phyloP scores from a whole-genome alignment of 1,140 invertebrate genomes.

The Gonioctena quinquepunctata region DNA sequence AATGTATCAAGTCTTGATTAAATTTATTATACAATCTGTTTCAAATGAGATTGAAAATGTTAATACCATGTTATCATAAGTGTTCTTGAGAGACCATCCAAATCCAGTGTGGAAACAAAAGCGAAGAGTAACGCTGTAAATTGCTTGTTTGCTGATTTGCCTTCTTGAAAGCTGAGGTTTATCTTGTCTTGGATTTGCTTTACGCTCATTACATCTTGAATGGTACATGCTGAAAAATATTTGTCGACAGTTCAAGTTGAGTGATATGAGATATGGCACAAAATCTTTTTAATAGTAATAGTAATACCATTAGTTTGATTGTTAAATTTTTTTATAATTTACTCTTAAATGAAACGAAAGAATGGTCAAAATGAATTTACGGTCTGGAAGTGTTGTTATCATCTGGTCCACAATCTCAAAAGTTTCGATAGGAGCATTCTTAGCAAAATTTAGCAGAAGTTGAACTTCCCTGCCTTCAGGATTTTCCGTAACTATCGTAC shows the following conservation, averaged over 20 bases:
- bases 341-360: too few species aligned
- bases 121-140: constrained; percentile 59
- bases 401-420: constrained; percentile 44
- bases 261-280: constrained; percentile 10
- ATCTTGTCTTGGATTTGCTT: constrained; percentile 57
- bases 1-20: too few species aligned
- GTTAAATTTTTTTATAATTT: too few species aligned
- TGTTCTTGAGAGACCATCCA: constrained; percentile 54
- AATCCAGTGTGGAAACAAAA: constrained; percentile 57
- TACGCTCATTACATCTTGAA: constrained; percentile 58
- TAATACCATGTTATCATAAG: constrained; percentile 46
- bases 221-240: constrained; percentile 30
- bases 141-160: constrained; percentile 42
- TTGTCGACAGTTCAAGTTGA: neutral
- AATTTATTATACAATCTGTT: too few species aligned
- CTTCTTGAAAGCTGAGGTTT: constrained; percentile 28
- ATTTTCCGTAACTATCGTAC: constrained; percentile 60
- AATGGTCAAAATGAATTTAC: too few species aligned
- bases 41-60: too few species aligned
- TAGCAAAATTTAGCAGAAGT: constrained; percentile 55
- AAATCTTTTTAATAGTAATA: too few species aligned
- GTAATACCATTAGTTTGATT: too few species aligned
- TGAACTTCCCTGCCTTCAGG: constrained; percentile 60
- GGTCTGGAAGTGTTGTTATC: constrained; percentile 38
- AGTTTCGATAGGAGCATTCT: constrained; percentile 40